Conservation (phyloP, 2,888 invertebrate species). For the Drosophila bunnanda region DNA sequence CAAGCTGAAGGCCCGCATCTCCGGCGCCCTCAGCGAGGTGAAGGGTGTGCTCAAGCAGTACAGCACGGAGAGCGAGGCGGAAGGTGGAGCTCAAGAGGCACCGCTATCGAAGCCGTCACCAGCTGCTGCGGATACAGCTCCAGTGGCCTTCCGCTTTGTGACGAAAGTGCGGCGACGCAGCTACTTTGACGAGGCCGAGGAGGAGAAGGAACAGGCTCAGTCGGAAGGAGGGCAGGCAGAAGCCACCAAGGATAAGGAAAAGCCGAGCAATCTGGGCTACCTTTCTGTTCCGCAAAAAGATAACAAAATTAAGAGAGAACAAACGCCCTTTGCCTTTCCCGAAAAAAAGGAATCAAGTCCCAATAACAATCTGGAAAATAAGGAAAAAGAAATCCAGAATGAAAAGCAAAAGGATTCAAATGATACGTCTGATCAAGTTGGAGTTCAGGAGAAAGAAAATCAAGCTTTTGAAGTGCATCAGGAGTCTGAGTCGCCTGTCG, state of each 20-base stretch:
- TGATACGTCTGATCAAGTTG: not conserved
- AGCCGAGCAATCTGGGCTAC: not conserved
- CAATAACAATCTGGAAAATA: not conserved
- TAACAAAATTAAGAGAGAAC: slow-evolving; percentile 12
- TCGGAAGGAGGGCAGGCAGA: not conserved
- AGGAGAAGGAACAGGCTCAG: slow-evolving; percentile 50
- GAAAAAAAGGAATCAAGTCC: not conserved
- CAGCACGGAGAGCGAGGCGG: slow-evolving; percentile 79
- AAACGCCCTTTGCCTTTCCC: slow-evolving; percentile 19
- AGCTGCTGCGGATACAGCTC: slow-evolving; percentile 32
- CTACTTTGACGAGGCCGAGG: slow-evolving; percentile 77
- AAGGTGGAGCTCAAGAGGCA: slow-evolving; percentile 46
- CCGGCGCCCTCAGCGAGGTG: slow-evolving; percentile 83
- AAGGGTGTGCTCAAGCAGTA: slow-evolving; percentile 83
- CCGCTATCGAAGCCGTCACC: slow-evolving; percentile 1
- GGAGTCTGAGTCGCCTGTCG: not conserved
- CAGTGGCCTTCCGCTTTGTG: slow-evolving; percentile 82
- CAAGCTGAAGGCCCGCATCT: slow-evolving; percentile 82
- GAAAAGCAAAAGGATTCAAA: not conserved
- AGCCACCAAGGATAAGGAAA: not conserved
- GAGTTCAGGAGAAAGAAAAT: not conserved
- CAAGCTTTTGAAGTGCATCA: not conserved
- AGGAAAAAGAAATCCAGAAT: not conserved
- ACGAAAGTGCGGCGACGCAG: slow-evolving; percentile 82
- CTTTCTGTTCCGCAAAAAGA: slow-evolving; percentile 6